These are phyloP conservation scores for Crotophaga sulcirostris DNA, from an alignment of 2,113 vertebrate genomes.

Conservation along the genomic window DNA sequence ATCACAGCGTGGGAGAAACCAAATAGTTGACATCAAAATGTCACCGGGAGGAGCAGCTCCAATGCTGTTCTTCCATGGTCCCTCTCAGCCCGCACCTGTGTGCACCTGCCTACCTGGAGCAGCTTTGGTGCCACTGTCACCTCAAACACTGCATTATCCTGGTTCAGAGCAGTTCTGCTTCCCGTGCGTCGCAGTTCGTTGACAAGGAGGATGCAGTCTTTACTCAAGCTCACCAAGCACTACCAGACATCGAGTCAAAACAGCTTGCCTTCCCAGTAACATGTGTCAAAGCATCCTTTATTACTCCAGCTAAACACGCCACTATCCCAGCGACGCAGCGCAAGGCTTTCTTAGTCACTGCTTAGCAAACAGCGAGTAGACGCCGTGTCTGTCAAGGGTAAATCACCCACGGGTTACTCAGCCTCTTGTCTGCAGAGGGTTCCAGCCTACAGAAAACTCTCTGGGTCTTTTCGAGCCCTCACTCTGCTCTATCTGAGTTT, in stretches of 20 bases:
- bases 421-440: neutral
- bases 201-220: neutral
- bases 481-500: neutral
- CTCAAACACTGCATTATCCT: neutral
- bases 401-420: neutral
- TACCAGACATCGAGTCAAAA: constrained; percentile 40
- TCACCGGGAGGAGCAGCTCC: neutral
- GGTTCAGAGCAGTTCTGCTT: neutral
- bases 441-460: accelerated
- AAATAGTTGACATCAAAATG: neutral
- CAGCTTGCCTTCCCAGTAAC: constrained; percentile 4
- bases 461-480: neutral
- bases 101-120: neutral
- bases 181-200: neutral
- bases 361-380: neutral
- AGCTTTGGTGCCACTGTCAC: neutral
- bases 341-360: neutral
- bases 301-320: neutral
- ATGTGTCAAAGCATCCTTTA: constrained; percentile 52
- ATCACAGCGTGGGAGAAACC: neutral
- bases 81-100: neutral
- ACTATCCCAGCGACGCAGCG: accelerated
- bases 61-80: accelerated
- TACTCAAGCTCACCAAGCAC: neutral
- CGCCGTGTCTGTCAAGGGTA: neutral